Evolutionary conservation across 2,888 invertebrate genomes (phyloP).

Genomic region (Nemoura dubitans): DNA sequence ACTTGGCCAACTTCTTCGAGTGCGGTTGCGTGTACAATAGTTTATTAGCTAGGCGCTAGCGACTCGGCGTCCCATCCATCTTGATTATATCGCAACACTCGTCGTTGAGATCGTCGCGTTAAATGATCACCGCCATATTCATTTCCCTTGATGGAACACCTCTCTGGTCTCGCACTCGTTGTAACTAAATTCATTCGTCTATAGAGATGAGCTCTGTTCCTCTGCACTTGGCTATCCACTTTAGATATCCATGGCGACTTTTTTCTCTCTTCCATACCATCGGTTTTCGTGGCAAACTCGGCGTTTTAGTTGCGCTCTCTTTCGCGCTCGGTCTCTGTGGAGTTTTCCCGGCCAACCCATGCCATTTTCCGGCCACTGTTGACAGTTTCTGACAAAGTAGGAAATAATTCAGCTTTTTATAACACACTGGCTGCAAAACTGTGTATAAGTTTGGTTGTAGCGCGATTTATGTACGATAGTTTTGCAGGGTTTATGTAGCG

Average conservation of each 20-base stretch:
- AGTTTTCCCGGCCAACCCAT: neutral
- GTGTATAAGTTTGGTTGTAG: neutral
- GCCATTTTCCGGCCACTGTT: conserved; percentile 30
- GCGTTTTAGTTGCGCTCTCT: neutral
- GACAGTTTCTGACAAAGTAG: conserved; percentile 39
- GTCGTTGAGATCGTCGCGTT: neutral
- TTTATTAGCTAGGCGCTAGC: neutral
- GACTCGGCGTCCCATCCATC: neutral
- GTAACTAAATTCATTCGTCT: neutral
- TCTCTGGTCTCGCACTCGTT: neutral
- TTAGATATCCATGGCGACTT: neutral
- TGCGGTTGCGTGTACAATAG: conserved; percentile 4
- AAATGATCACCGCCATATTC: neutral
- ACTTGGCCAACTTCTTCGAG: neutral
- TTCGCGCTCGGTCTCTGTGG: neutral
- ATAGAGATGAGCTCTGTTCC: conserved; percentile 1
- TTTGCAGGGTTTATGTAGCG: neutral
- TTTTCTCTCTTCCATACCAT: neutral
- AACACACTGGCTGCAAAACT: conserved; percentile 21
- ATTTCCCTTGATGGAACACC: neutral
- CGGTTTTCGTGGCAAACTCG: neutral
- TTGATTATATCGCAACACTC: neutral
- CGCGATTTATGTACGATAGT: neutral
- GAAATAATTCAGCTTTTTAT: conserved; percentile 31
- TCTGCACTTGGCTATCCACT: conserved; percentile 4